Base-by-base conservation (phyloP, 2,888 invertebrate genomes). In the Blastobasis adustella region DNA sequence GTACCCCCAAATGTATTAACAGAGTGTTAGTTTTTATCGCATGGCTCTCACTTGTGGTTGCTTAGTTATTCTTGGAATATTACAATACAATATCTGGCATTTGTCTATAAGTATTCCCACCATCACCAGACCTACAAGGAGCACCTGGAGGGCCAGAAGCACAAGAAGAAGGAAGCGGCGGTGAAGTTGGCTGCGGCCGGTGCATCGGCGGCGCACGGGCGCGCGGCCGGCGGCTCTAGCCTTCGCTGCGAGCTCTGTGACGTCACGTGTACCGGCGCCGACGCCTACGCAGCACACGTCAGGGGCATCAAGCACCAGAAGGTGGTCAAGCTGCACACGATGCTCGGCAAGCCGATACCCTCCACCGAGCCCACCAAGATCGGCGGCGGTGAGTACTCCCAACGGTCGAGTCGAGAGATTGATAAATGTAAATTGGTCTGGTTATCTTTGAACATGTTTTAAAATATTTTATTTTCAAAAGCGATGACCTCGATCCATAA, bases 281-380 rank as follows among this genome's bases (percentile, higher is more conserved):
- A 99, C 90, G 98, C 99, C 0, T 99, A 99, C 88, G 97, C 98
- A 44, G 98, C 98, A 46, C 99, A 99, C 85, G 96, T 99, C 64
- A 92, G 98, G 54, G 99, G 99, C 56, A 95, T 97, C 62, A 99
- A 99, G 83, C 99, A 99, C 90, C 97, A 98, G 82, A 98, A 98
- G 90, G 97, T 98, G 52, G 95, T 98, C 48, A 96, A 98, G 77
- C 90, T 99, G 61, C 98, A 99, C 85, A 98, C 97, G 51, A 97
- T 97, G 88, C 91, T 99, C 43, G 99, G 99, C 56, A 99, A 99
- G 83, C 98, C 98, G 5, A 98, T 99, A 61, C 99, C 99, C 36
- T 95, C 96, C 50, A 95, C 96, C 50, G 98, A 98, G 79, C 98
- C 98, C 46, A 96, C 96, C 61, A 95, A 98, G 63, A 90, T 98